A percentile compares a stretch with the other conserved stretches of the same genome.
These are phyloP conservation scores for Holcopasites calliopsidis DNA, from an alignment of 1,140 invertebrate species.

Conservation along the genomic window DNA sequence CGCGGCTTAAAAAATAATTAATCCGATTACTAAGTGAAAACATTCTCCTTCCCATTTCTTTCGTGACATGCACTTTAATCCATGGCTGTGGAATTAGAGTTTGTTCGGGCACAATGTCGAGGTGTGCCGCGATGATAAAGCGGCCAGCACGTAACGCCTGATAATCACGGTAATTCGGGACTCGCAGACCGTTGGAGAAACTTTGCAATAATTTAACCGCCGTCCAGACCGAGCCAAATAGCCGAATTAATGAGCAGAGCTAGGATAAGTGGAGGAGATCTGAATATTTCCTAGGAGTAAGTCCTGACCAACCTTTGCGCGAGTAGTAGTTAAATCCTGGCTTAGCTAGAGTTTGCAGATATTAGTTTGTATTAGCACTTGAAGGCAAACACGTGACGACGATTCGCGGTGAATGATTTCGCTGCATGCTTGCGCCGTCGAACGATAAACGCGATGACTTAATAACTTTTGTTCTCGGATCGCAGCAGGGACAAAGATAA, in stretches of 20 bases:
- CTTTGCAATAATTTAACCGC: constrained; percentile 3
- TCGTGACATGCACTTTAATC: not conserved
- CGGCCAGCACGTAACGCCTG: not conserved
- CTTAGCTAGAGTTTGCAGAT: constrained; percentile 5
- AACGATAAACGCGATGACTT: constrained; percentile 1
- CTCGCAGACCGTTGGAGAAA: not conserved
- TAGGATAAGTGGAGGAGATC: not conserved
- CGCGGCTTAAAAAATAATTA: constrained; percentile 44
- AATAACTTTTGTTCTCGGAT: constrained; percentile 2
- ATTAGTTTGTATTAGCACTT: not conserved
- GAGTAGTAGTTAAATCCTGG: constrained; percentile 15
- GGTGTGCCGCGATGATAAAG: constrained; percentile 12
- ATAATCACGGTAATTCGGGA: constrained; percentile 5
- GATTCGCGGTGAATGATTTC: not conserved
- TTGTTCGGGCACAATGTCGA: not conserved
- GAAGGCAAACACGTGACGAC: not conserved
- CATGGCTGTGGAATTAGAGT: not conserved
- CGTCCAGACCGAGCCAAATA: too few relatives aligned
- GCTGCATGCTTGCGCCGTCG: too few relatives aligned
- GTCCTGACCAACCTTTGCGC: too few relatives aligned
- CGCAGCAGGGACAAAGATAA: not conserved
- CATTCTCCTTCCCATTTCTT: not conserved
- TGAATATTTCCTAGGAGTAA: not conserved
- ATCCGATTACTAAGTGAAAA: not conserved
- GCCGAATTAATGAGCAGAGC: constrained; percentile 11